Evolutionary conservation across 2,113 vertebrate genomes (phyloP).

Genomic region (Macquaria ambigua): DNA sequence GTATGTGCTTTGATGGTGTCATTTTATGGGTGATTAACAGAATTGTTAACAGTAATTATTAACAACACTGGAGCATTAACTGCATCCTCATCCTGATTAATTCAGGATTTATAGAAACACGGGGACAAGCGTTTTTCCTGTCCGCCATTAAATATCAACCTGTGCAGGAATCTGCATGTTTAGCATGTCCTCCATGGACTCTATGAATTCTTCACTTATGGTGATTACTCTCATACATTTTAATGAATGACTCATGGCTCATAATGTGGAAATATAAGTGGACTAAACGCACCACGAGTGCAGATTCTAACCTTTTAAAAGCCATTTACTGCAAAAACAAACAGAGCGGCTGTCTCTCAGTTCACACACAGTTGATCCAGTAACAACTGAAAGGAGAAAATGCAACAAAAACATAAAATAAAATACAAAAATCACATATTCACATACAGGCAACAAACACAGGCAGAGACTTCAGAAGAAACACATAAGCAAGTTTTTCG

Average conservation of each 20-base stretch:
- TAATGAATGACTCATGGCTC: background rate
- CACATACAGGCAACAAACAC: too few species aligned
- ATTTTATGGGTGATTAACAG: constrained; percentile 31
- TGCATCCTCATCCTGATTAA: background rate
- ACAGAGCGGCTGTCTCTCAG: background rate
- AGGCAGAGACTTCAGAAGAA: too few species aligned
- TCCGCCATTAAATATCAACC: background rate
- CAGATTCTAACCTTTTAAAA: too few species aligned
- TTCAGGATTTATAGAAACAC: background rate
- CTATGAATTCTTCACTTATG: background rate
- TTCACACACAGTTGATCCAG: too few species aligned
- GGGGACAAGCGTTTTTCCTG: background rate
- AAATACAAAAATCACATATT: too few species aligned
- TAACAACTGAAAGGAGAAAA: too few species aligned
- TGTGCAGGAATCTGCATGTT: background rate
- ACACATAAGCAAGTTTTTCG: too few species aligned
- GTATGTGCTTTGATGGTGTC: background rate
- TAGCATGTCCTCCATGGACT: background rate
- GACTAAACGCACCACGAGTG: background rate
- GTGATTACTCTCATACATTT: background rate
- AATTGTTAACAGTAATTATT: constrained; percentile 17
- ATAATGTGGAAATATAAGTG: background rate
- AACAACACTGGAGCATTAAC: background rate
- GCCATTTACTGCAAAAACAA: background rate
- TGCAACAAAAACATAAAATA: too few species aligned